phyloP scores from a whole-genome alignment of 1,140 invertebrate genomes.

The Drosophila pseudoobscura region DNA sequence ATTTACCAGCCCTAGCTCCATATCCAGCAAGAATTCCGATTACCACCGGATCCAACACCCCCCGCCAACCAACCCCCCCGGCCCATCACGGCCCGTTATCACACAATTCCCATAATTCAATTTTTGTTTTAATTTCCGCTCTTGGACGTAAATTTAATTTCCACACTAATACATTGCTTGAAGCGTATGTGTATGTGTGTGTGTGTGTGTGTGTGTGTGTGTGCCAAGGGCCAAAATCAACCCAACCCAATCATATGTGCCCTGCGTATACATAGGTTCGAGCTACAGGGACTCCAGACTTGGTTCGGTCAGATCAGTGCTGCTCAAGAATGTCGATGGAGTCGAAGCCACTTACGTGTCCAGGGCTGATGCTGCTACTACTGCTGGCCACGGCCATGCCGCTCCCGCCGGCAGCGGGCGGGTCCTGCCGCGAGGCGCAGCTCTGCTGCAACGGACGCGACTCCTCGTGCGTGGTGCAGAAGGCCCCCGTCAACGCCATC shows the following conservation, averaged over 20 bases:
- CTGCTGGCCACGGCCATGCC: slow-evolving; percentile 23
- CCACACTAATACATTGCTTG: slow-evolving; percentile 40
- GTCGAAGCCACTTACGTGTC: not conserved
- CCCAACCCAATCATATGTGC: slow-evolving; percentile 2
- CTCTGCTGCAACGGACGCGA: slow-evolving; percentile 92
- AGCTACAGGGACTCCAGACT: not conserved
- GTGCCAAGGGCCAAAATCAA: slow-evolving; percentile 20
- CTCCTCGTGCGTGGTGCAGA: slow-evolving; percentile 93
- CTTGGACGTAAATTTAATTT: slow-evolving; percentile 74
- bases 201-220: slow-evolving; percentile 15
- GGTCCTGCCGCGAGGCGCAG: slow-evolving; percentile 89
- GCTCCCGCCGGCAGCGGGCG: slow-evolving; percentile 69
- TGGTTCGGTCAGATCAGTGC: not conserved
- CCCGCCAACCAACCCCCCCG: too few species aligned
- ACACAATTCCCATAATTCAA: slow-evolving; percentile 76
- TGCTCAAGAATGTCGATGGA: slow-evolving; percentile 2
- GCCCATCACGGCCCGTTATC: not conserved
- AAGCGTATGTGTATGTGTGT: not conserved
- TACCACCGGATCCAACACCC: too few species aligned
- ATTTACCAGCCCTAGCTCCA: slow-evolving; percentile 8
- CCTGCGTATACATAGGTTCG: slow-evolving; percentile 18
- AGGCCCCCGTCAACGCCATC: slow-evolving; percentile 91
- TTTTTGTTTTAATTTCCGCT: slow-evolving; percentile 82
- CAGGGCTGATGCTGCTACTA: slow-evolving; percentile 13
- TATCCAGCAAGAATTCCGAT: too few species aligned